Percentiles rank a stretch among this genome's conserved stretches.
Evolutionary conservation across 2,113 vertebrate species (phyloP).

Genomic region (Dasyurus viverrinus): DNA sequence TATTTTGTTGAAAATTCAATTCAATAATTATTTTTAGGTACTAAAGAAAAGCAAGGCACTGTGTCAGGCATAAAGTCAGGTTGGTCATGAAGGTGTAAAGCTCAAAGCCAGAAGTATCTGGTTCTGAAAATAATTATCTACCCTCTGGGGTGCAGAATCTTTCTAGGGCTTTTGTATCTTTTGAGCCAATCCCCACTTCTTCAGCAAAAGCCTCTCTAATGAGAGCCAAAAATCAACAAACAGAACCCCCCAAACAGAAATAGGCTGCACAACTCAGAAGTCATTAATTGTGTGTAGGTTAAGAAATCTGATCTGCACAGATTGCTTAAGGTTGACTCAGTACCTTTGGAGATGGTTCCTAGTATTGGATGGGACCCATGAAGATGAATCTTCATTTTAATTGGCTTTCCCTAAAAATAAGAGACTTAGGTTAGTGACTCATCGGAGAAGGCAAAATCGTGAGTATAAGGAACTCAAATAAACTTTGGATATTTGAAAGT

Average conservation of each 20-base stretch:
- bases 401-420: not conserved
- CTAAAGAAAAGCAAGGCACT: not conserved
- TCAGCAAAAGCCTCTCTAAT: not conserved
- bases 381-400: not conserved
- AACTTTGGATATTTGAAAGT: not conserved
- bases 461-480: not conserved
- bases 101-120: constrained; percentile 11
- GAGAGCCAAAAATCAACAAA: not conserved
- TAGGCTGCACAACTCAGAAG: not conserved
- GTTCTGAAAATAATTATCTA: not conserved
- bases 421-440: not conserved
- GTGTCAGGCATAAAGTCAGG: not conserved
- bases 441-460: not conserved
- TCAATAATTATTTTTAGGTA: not conserved
- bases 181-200: not conserved
- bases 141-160: not conserved
- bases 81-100: not conserved
- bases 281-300: not conserved
- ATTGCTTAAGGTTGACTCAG: not conserved
- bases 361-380: not conserved
- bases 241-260: not conserved
- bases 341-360: not conserved
- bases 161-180: not conserved
- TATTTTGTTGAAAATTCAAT: constrained; percentile 44
- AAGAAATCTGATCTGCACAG: not conserved